Base-by-base conservation (phyloP, 2,888 invertebrate species). In the Sinelater perroti region DNA sequence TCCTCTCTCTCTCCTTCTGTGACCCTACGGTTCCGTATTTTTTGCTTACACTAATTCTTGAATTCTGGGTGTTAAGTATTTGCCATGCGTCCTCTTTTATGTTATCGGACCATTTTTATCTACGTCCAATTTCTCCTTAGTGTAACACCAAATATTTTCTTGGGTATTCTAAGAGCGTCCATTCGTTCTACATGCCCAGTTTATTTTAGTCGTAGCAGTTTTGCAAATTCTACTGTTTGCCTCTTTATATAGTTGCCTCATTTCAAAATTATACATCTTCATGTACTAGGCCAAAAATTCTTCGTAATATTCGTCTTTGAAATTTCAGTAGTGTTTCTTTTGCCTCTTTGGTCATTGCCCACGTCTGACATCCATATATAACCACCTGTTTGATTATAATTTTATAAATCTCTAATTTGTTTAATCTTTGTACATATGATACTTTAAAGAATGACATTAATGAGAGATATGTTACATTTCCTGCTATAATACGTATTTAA, bases 261-360 rank as follows among this genome's bases (percentile, higher is more conserved):
- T 10, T n/a, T 30, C 4, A 8, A 30, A 30, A 8, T 30, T 30
- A 30, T 30, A 30, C 8, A 30, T 30, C 30, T 30, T n/a, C 30
- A 10, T 30, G 30, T 30, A 30, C 11, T 30, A 11, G n/a, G 8
- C 30, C 30, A 11, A 30, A 3, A 11, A 8, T 30, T 30, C 30
- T 3, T 30, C 30, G 8, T 30, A n/a, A 8, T 10, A 30, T 5
- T 30, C 30, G 3, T 30, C 5, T 3, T 30, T 30, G 10, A 30
- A 30, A 30, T 4, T 11, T 3, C 11, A 30, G n/a, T 5, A 30
- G 30, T 5, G 30, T 30, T 30, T 30, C 30, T 30, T 30, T 11
- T n/a, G 4, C 30, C 11, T 30, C 30, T 30, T 30, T 30, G n/a
- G 30, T 30, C 30, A 30, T 30, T 11, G 30, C 11, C 30, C 30